A percentile compares a stretch with the other conserved stretches of the same genome.
phyloP scores from a whole-genome alignment of 2,113 vertebrate genomes.

The Callocephalon fimbriatum region DNA sequence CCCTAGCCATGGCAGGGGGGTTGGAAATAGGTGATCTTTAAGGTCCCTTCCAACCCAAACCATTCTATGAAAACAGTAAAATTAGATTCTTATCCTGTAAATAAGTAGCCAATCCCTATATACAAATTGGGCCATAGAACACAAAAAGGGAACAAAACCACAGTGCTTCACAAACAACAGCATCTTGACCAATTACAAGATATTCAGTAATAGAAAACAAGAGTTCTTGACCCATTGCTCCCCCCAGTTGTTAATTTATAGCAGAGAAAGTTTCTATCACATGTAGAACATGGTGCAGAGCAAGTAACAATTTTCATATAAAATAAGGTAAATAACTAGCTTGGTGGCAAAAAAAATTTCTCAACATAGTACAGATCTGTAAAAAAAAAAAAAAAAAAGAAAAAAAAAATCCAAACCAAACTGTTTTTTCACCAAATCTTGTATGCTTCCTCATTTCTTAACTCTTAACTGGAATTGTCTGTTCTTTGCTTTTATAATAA shows the following conservation, averaged over 20 bases:
- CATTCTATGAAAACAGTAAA: background rate
- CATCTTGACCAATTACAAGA: background rate
- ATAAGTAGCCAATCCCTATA: background rate
- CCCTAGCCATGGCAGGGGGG: background rate
- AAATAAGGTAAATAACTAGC: background rate
- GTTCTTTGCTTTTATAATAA: background rate
- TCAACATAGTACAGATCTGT: background rate
- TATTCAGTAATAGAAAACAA: background rate
- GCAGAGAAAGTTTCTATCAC: background rate
- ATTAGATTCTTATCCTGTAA: background rate
- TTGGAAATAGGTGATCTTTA: background rate
- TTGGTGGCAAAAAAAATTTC: background rate
- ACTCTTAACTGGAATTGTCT: background rate
- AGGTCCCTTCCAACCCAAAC: background rate
- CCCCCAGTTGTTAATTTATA: background rate
- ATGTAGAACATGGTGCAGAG: background rate
- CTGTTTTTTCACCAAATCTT: background rate
- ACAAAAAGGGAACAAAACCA: background rate
- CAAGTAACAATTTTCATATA: background rate
- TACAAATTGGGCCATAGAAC: background rate
- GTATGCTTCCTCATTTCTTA: background rate
- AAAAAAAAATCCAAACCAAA: background rate
- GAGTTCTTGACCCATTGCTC: background rate
- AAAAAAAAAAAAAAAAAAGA: background rate
- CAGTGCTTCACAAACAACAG: background rate